Evolutionary conservation across 2,113 vertebrate species (phyloP).

Genomic region (Excalfactoria chinensis): DNA sequence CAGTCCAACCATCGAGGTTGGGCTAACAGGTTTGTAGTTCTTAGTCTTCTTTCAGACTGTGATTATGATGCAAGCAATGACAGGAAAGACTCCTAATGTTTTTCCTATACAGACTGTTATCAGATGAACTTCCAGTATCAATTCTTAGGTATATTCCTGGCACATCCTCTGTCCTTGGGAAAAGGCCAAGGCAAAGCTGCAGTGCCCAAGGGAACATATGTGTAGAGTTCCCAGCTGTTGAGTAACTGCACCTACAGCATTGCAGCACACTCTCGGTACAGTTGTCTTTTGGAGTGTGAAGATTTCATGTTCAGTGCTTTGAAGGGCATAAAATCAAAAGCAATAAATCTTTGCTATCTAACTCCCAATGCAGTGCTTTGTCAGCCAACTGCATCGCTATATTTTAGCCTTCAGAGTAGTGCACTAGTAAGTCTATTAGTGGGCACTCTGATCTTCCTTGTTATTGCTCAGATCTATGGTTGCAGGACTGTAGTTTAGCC

Average conservation of each 20-base stretch:
- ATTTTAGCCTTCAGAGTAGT: not conserved
- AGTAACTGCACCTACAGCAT: not conserved
- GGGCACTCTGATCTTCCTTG: not conserved
- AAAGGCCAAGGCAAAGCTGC: not conserved
- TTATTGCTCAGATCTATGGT: not conserved
- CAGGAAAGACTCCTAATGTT: not conserved
- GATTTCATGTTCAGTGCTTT: rapidly evolving
- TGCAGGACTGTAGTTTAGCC: not conserved
- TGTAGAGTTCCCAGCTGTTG: rapidly evolving
- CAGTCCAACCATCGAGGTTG: too few relatives aligned
- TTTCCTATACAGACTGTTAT: not conserved
- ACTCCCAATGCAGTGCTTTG: not conserved
- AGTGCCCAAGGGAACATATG: not conserved
- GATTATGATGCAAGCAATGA: too few relatives aligned
- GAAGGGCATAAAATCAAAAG: not conserved
- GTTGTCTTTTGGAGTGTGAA: not conserved
- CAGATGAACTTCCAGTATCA: not conserved
- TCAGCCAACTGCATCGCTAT: not conserved
- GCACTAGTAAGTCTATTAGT: not conserved
- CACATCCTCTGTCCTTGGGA: not conserved
- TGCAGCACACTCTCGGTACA: not conserved
- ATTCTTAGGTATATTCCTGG: not conserved
- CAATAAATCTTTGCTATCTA: not conserved
- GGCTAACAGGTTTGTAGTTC: not conserved
- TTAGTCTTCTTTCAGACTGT: not conserved